Evolutionary conservation across 1,140 invertebrate genomes (phyloP).

Genomic region (Diabrotica undecimpunctata): DNA sequence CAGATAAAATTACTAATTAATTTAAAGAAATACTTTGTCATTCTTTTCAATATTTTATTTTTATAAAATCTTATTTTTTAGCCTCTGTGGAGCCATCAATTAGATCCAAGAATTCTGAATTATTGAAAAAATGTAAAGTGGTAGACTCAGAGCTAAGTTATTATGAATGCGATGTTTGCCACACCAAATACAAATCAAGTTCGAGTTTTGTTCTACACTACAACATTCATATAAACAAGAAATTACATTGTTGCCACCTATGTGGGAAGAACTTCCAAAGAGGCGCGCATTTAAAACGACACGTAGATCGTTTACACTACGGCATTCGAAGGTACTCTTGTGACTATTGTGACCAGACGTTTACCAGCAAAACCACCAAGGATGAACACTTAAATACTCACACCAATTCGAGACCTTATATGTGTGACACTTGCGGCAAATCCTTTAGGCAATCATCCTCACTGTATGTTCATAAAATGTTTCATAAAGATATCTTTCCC

Average conservation of each 20-base stretch:
- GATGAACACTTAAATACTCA: slow-evolving; percentile 65
- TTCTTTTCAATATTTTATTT: no score
- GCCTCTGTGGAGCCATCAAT: slow-evolving; percentile 4
- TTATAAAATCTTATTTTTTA: background rate
- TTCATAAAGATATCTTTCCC: slow-evolving; percentile 74
- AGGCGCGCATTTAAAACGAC: slow-evolving; percentile 31
- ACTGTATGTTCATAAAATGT: slow-evolving; percentile 92
- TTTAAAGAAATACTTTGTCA: no score
- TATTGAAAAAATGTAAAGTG: slow-evolving; percentile 29
- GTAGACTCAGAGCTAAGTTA: slow-evolving; percentile 37
- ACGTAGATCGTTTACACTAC: slow-evolving; percentile 38
- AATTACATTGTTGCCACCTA: slow-evolving; percentile 53
- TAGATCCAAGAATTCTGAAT: slow-evolving; percentile 15
- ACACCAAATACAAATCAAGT: slow-evolving; percentile 46
- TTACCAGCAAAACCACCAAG: slow-evolving; percentile 54
- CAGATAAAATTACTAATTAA: no score
- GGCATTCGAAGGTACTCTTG: slow-evolving; percentile 49
- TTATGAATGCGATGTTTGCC: slow-evolving; percentile 51
- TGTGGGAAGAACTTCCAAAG: slow-evolving; percentile 53
- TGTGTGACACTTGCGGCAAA: slow-evolving; percentile 59
- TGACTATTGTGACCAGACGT: slow-evolving; percentile 44
- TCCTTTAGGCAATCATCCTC: slow-evolving; percentile 39
- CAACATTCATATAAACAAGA: slow-evolving; percentile 51
- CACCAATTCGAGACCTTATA: slow-evolving; percentile 59
- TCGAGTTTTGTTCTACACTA: slow-evolving; percentile 53